Base-by-base conservation (phyloP, 2,113 vertebrate genomes). In the Gnathonemus longibarbis region DNA sequence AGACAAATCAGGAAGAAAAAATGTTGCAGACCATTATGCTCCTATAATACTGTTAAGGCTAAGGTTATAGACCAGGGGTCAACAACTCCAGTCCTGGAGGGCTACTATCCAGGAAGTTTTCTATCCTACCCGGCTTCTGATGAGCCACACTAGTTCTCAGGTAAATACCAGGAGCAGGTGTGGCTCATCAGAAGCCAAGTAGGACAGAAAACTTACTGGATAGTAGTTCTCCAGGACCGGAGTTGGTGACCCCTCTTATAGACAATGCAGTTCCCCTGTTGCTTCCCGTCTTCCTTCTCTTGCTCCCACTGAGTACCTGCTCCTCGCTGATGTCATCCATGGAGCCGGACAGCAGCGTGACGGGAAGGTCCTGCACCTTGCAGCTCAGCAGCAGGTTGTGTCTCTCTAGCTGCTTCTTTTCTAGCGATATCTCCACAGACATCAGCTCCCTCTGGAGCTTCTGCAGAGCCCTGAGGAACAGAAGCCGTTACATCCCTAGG, bases 321-420 rank as follows among this genome's bases (percentile, higher is more conserved):
- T 97, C 90, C 91, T 98, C 96, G 53, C 94, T 97, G 95, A 99
- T 98, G 84, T 98, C 97, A 52, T 97, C 93, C 91, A 99, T 90
- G 0, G 93, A 96, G 84, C 98, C 98, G 17, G 92, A 92, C 19
- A 97, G 90, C 19, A 99, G 93, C 1, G 62, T 87, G 90, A 99
- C 90, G 46, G 95, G 96, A 70, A 98, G 92, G 91, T 95, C 91
- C 83, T 97, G 94, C 45, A 99, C 96, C 92, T 98, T 99, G 92
- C 97, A 99, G 80, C 94, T 95, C 45, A 98, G 95, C 88, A 99
- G 95, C 58, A 97, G 5, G 91, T 99, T 99, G 92, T 99, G 98
- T 91, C 94, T 93, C 85, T 94, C 94, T 66, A 98, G 88, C 19
- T 93, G 96, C 56, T 95, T 96, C 83, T 97, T 97, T 92, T 99